Evolutionary conservation across 2,888 invertebrate species (phyloP).

Genomic region (Drosophila setosimentum): DNA sequence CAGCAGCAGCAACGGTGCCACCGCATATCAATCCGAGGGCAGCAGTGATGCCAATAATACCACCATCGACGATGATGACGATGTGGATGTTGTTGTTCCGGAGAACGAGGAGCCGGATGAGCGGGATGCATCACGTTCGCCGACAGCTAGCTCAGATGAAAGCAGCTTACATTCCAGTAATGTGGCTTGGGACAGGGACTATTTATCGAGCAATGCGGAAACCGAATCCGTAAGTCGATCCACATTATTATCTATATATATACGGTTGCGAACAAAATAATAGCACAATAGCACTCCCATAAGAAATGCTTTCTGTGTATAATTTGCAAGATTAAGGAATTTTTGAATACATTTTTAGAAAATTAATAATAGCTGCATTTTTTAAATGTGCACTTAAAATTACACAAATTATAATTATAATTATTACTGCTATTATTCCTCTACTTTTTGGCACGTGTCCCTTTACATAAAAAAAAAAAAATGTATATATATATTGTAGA

Average conservation of each 20-base stretch:
- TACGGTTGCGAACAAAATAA: neutral
- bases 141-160: slow-evolving; percentile 1
- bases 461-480: too few relatives aligned
- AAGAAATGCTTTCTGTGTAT: too few relatives aligned
- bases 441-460: too few relatives aligned
- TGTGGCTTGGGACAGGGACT: slow-evolving; percentile 25
- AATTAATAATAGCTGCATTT: too few relatives aligned
- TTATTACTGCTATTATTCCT: too few relatives aligned
- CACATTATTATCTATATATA: too few relatives aligned
- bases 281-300: neutral
- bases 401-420: too few relatives aligned
- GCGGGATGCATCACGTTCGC: slow-evolving; percentile 27
- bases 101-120: slow-evolving; percentile 3
- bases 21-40: neutral
- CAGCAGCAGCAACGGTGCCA: neutral
- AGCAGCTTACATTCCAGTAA: slow-evolving; percentile 30
- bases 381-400: neutral
- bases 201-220: slow-evolving; percentile 31
- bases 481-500: too few relatives aligned
- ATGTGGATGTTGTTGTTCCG: slow-evolving; percentile 17
- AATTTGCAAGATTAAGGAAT: too few relatives aligned
- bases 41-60: slow-evolving; percentile 10
- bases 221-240: slow-evolving; percentile 48
- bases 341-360: too few relatives aligned
- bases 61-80: slow-evolving; percentile 13